Evolutionary conservation across 2,888 invertebrate species (phyloP).

Genomic region (Elegia similella): DNA sequence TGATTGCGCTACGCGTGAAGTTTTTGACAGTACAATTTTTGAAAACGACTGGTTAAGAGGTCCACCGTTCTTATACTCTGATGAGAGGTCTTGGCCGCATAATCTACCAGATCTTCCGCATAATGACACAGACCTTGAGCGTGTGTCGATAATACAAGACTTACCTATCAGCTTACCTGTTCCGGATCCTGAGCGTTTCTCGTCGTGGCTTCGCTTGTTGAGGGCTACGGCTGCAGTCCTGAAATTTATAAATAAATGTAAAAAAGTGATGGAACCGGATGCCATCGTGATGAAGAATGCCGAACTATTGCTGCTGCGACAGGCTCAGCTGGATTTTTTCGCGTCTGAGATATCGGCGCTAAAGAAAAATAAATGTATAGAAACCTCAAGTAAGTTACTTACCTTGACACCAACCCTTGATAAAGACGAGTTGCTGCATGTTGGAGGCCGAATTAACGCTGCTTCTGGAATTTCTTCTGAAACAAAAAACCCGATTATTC

Average conservation of each 20-base stretch:
- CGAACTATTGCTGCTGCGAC: background rate
- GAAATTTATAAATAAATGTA: slow-evolving; percentile 19
- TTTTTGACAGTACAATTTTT: background rate
- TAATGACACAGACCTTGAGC: background rate
- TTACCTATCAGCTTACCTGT: slow-evolving; percentile 15
- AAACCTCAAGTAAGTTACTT: background rate
- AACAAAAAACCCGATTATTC: slow-evolving; percentile 15
- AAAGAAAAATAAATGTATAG: too few relatives aligned
- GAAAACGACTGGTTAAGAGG: slow-evolving; percentile 18
- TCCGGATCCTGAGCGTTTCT: slow-evolving; percentile 10
- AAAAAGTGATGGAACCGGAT: slow-evolving; percentile 1
- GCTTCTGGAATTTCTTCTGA: background rate
- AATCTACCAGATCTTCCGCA: too few relatives aligned
- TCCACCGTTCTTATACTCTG: slow-evolving; percentile 16
- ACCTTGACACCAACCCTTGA: background rate
- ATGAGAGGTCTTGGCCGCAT: background rate
- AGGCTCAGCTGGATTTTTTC: background rate
- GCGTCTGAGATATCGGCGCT: background rate
- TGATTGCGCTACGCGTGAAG: slow-evolving; percentile 16
- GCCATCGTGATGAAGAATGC: background rate
- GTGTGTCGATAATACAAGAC: background rate
- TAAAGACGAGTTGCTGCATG: background rate
- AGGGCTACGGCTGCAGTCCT: slow-evolving; percentile 17
- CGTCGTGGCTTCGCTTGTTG: slow-evolving; percentile 16
- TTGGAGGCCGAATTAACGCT: background rate